Evolutionary conservation across 2,113 vertebrate genomes (phyloP).

Genomic region (Furnarius figulus): DNA sequence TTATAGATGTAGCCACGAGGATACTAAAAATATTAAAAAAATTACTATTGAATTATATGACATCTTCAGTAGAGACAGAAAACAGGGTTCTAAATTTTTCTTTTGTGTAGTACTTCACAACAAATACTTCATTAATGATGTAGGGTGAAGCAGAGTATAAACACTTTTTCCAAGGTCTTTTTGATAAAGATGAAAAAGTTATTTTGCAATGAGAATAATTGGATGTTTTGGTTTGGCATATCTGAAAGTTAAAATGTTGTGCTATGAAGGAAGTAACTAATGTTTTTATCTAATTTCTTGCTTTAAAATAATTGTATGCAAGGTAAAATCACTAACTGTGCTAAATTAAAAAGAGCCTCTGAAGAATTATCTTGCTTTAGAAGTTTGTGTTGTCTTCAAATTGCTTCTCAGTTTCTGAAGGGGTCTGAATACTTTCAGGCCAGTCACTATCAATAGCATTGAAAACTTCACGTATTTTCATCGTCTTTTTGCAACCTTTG

Average conservation of each 20-base stretch:
- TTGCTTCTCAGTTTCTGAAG: background rate
- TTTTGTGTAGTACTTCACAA: background rate
- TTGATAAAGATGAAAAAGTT: background rate
- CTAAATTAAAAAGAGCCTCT: background rate
- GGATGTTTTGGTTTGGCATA: background rate
- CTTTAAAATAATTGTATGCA: background rate
- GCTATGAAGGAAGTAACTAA: background rate
- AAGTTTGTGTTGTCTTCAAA: background rate
- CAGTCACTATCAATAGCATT: rapidly evolving
- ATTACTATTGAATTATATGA: background rate
- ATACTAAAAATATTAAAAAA: slow-evolving; percentile 9
- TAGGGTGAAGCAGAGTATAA: background rate
- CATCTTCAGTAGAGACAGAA: slow-evolving; percentile 12
- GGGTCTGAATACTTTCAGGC: background rate
- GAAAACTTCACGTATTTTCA: background rate
- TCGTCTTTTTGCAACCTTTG: background rate
- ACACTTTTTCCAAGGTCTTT: background rate
- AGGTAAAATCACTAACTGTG: background rate
- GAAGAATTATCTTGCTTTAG: background rate
- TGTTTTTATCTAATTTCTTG: background rate
- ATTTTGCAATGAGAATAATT: background rate
- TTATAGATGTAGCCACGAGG: background rate
- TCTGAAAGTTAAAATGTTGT: background rate
- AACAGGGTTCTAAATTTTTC: background rate
- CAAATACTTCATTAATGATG: background rate